Evolutionary conservation across 2,888 invertebrate species (phyloP).

Genomic region (Pseudoips prasinana): DNA sequence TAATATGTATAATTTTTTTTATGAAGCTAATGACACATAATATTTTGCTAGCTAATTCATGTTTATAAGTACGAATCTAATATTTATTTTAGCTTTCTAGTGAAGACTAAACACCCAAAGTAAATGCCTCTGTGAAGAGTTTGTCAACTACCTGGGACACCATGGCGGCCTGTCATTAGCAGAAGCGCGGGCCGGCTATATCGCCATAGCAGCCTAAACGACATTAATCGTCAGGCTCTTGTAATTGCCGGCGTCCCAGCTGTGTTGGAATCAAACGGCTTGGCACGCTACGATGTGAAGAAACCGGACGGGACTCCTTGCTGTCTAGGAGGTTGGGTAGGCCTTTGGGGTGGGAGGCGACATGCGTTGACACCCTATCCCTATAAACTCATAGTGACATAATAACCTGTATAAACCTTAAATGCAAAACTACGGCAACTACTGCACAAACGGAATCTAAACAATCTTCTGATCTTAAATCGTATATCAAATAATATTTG

Average conservation of each 20-base stretch:
- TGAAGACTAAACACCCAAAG: too few relatives aligned
- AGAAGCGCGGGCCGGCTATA: neutral
- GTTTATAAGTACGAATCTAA: too few relatives aligned
- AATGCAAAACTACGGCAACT: too few relatives aligned
- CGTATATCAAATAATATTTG: too few relatives aligned
- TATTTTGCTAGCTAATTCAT: too few relatives aligned
- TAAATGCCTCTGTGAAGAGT: neutral
- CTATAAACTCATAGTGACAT: too few relatives aligned
- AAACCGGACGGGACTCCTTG: neutral
- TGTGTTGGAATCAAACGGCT: neutral
- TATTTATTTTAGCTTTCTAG: too few relatives aligned
- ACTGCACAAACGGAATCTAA: too few relatives aligned
- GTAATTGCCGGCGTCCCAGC: constrained; percentile 4
- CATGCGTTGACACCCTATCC: neutral
- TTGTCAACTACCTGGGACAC: neutral
- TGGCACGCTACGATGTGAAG: neutral
- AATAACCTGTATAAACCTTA: too few relatives aligned
- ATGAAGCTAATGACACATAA: too few relatives aligned
- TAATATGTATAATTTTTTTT: too few relatives aligned
- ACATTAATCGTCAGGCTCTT: neutral
- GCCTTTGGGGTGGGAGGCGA: neutral
- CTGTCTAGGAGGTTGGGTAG: neutral
- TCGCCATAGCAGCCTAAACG: neutral
- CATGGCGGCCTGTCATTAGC: neutral
- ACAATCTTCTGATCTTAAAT: too few relatives aligned